A percentile compares a stretch with the other conserved stretches of the same genome.
Conservation (phyloP, 1,140 invertebrate species). For the Drosophila kohkoa region DNA sequence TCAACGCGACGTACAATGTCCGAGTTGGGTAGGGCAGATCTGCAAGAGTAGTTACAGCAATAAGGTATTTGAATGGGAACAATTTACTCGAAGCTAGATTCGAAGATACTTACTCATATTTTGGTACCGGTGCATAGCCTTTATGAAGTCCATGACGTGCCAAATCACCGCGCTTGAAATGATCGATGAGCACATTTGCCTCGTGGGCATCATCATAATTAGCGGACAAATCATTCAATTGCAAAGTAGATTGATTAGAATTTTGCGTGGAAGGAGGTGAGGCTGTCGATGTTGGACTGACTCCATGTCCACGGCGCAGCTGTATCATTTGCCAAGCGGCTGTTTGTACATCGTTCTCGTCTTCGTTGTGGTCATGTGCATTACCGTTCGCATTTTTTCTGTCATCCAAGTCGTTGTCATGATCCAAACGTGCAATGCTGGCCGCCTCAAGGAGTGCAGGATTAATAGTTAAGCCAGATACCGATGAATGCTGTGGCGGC, state of each 20-base stretch:
- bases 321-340: conserved; percentile 74
- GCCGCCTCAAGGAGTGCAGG: conserved; percentile 86
- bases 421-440: conserved; percentile 73
- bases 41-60: conserved; percentile 40
- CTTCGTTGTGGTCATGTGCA: conserved; percentile 21
- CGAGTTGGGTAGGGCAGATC: conserved; percentile 86
- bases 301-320: conserved; percentile 58
- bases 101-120: conserved; percentile 73
- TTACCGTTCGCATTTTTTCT: background rate
- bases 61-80: background rate
- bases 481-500: background rate
- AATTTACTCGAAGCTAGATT: background rate
- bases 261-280: conserved; percentile 27
- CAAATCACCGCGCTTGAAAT: conserved; percentile 76
- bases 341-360: conserved; percentile 61
- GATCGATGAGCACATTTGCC: conserved; percentile 76
- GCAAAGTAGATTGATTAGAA: conserved; percentile 45
- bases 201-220: conserved; percentile 79
- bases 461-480: conserved; percentile 77
- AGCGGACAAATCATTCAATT: conserved; percentile 67
- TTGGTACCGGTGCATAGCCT: conserved; percentile 77
- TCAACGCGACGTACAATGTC: conserved; percentile 90
- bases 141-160: conserved; percentile 75
- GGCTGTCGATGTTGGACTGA: conserved; percentile 36
- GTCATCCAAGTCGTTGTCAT: conserved; percentile 37